Percentiles rank a stretch among this genome's conserved stretches.
Evolutionary conservation across 2,113 vertebrate species (phyloP).

Genomic region (Climacteris rufus): DNA sequence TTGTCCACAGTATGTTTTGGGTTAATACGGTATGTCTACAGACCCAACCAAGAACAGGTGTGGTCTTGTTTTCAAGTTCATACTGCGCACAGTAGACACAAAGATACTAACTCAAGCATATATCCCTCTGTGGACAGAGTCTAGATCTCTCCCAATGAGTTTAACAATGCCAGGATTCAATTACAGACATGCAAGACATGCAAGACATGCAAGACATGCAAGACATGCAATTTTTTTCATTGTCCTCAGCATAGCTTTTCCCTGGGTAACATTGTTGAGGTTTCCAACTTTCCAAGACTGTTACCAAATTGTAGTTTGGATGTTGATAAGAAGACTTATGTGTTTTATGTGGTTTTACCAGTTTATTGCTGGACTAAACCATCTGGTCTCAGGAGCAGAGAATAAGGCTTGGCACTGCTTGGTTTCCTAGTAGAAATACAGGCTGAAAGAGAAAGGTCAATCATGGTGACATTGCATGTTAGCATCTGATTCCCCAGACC

Average conservation of each 20-base stretch:
- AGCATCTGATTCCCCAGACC: not conserved
- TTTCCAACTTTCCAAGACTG: not conserved
- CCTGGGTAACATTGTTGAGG: not conserved
- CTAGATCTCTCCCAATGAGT: not conserved
- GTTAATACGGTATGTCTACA: not conserved
- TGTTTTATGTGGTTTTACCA: not conserved
- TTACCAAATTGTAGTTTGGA: not conserved
- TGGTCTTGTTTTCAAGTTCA: not conserved
- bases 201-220: too few relatives aligned
- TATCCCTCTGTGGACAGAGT: not conserved
- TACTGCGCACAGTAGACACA: accelerated
- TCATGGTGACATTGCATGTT: not conserved
- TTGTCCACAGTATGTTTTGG: not conserved
- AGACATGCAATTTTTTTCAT: not conserved
- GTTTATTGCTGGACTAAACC: not conserved
- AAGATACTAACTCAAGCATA: not conserved
- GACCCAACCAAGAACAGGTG: not conserved
- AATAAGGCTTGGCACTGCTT: not conserved
- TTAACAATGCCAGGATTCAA: not conserved
- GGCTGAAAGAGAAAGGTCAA: not conserved
- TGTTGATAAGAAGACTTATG: not conserved
- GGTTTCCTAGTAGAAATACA: not conserved
- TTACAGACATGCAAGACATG: too few relatives aligned
- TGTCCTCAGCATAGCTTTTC: not conserved
- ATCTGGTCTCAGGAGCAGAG: not conserved